Percentiles rank a stretch among this genome's conserved stretches.
Conservation (phyloP, 2,797 vertebrate genomes). For the Dipus sagitta region DNA sequence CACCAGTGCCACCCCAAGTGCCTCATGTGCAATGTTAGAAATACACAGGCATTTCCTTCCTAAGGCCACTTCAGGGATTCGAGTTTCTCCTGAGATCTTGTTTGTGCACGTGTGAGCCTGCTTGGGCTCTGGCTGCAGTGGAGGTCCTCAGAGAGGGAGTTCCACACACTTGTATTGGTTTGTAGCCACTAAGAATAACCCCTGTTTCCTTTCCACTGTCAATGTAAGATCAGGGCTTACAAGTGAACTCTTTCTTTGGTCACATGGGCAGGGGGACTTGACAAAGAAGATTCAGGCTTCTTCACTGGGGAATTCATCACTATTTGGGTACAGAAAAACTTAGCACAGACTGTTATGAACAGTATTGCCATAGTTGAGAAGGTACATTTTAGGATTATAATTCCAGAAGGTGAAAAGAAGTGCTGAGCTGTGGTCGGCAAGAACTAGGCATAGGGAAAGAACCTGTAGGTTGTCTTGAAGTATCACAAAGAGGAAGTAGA, state of each 20-base stretch:
- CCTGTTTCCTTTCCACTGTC: background rate
- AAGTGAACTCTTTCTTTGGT: background rate
- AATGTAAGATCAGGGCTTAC: background rate
- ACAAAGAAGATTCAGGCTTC: background rate
- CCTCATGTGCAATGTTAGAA: background rate
- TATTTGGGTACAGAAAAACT: background rate
- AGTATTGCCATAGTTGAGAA: background rate
- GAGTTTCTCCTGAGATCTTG: background rate
- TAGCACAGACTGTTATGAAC: background rate
- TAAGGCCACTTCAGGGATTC: background rate
- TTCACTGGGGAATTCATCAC: background rate
- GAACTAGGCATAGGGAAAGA: background rate
- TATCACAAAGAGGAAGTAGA: background rate
- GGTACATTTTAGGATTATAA: background rate
- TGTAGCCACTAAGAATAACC: background rate
- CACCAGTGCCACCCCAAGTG: background rate
- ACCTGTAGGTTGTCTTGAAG: background rate
- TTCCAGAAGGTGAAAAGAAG: conserved; percentile 46
- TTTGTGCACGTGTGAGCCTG: background rate
- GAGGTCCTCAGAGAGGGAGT: background rate
- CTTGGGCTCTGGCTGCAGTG: background rate
- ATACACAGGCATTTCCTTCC: conserved; percentile 40
- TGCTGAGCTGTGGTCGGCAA: background rate
- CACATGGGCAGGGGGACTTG: background rate
- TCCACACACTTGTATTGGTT: background rate